Conservation (phyloP, 2,113 vertebrate genomes). For the Verasper variegatus region DNA sequence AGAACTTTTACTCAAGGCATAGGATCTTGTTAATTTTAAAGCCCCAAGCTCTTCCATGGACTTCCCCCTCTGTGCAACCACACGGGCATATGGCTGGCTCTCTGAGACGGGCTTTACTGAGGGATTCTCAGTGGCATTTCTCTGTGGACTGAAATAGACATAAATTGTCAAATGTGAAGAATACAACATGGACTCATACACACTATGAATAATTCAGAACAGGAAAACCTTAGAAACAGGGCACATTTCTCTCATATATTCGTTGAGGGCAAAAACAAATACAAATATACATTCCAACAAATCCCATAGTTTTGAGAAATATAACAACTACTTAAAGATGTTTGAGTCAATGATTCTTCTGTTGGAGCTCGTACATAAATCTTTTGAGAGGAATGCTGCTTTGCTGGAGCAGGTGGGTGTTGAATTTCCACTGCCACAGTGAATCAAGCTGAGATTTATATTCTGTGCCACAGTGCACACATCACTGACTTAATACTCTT, state of each 20-base stretch:
- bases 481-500: slow-evolving; percentile 41
- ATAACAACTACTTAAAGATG: slow-evolving; percentile 12
- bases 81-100: slow-evolving; percentile 54
- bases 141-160: slow-evolving; percentile 64
- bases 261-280: not conserved
- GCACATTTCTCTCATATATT: not conserved
- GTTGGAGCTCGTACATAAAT: slow-evolving; percentile 22
- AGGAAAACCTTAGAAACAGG: not conserved
- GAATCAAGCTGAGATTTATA: slow-evolving; percentile 58
- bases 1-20: slow-evolving; percentile 80
- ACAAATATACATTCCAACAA: not conserved
- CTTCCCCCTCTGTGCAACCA: slow-evolving; percentile 77
- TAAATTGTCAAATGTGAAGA: not conserved
- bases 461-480: not conserved
- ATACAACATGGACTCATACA: not conserved
- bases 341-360: slow-evolving; percentile 27
- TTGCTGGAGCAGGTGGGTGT: slow-evolving; percentile 55
- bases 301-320: slow-evolving; percentile 5
- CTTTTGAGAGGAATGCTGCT: slow-evolving; percentile 46
- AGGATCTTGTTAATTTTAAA: slow-evolving; percentile 52
- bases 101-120: slow-evolving; percentile 22
- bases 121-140: slow-evolving; percentile 26
- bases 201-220: not conserved
- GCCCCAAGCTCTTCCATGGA: slow-evolving; percentile 83
- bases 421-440: slow-evolving; percentile 48